Base-by-base conservation (phyloP, 2,113 vertebrate genomes). In the Cyphomyrus discorhynchus region DNA sequence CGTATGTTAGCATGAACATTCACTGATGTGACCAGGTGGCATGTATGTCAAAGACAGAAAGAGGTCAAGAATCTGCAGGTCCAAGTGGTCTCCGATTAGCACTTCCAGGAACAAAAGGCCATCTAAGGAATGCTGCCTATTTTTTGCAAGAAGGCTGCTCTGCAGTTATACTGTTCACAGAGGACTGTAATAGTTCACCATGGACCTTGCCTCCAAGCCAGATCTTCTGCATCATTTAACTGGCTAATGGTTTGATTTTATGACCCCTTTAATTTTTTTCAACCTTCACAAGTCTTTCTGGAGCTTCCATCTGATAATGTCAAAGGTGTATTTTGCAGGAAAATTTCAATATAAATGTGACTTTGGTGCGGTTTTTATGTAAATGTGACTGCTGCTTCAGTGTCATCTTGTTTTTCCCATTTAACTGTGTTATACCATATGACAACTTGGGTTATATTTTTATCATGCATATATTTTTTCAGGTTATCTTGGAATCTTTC, bases 211-310 rank as follows among this genome's bases (percentile, higher is more conserved):
- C 31, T 80, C 74, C n/a, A 50, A 80, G 74, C 50, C 74, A 89
- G 77, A 89, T 89, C 88, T 89, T 89, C 88, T 89, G 88, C 88
- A 82, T 49, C 88, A 89, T 89, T 89, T 89, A 89, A 89, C 88
- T 47, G 49, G 70, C 49, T 89, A 89, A 89, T 89, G 74, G 88
- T 49, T 56, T 53, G 70, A 56, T 89, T 89, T 89, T 89, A 89
- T 89, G 88, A 83, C 77, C 88, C 66, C 74, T 45, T 62, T 89
- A 24, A 89, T 89, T 89, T 50, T 39, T 17, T 56, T 53, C 74
- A 89, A 89, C 88, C 88, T 82, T 89, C 88, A 89, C 70, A 42
- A 89, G 88, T 82, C 88, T 80, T 89, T 82, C 31, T 17, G 35
- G 88, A 89, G 47, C 80, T 89, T 52, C 74, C 66, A 89, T 89